Evolutionary conservation across 2,797 vertebrate genomes (phyloP), one percentile per base, ranked within the genome.

Genomic region (Cichlasoma orientale): DNA sequence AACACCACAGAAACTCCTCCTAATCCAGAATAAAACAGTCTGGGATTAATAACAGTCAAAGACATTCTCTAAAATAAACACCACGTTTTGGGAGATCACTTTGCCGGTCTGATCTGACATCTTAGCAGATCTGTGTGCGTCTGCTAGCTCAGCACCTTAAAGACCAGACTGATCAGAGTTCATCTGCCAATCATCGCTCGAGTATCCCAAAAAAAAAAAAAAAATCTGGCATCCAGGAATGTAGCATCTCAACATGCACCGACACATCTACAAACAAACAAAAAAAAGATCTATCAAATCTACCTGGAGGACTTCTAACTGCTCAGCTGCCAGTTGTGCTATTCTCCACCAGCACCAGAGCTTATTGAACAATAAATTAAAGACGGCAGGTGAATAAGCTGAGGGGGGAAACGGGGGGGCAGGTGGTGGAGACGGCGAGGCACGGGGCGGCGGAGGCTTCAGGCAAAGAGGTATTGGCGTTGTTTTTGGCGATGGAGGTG

Each of bases 401-500:
- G 0, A 5, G 8, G 58, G 4, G 0, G 7, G 18, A 5, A 44
- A 44, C 23, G 4, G 52, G 92, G 82, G 5, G 50, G 59, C 4
- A 8, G 12, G 9, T 8, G 27, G 63, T 56, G 44, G 56, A 68
- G 78, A 77, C 59, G 72, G 79, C 68, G 74, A 93, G 87, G 79
- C 77, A 88, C 90, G 33, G 82, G 75, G n/a, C 25, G 56, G 55
- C 56, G 41, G 85, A 78, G 89, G 85, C 92, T 3, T 95, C 56
- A 92, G 88, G 90, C 90, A 54, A 90, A 84, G 44, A 94, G 94
- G 72, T 94, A 94, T 83, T 94, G 94, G 57, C 27, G 78, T 87
- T 93, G 93, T 0, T 90, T 85, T 84, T 95, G 93, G 57, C 87
- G 91, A 29, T 91, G 91, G 90, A 96, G 95, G 86, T 94, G 90